These are phyloP conservation scores for Psilopsiagon aymara DNA, from an alignment of 2,113 vertebrate species.

Conservation along the genomic window DNA sequence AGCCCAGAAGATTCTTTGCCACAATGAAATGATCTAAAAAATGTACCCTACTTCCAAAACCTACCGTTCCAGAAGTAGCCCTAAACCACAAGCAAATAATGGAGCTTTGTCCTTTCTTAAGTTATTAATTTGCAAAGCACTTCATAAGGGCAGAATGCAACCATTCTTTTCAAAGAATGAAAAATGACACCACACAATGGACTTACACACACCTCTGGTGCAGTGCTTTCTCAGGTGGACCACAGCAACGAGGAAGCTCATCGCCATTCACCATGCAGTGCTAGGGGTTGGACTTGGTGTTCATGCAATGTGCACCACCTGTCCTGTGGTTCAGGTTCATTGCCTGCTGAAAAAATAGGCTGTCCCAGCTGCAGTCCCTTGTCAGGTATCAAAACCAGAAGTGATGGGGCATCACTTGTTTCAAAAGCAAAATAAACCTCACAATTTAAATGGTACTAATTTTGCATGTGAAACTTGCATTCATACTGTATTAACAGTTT, in stretches of 20 bases:
- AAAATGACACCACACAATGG: rapidly evolving
- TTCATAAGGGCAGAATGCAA: not conserved
- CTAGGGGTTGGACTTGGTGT: not conserved
- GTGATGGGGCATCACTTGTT: constrained; percentile 1
- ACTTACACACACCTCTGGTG: not conserved
- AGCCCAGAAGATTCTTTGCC: not conserved
- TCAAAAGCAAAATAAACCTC: constrained; percentile 67
- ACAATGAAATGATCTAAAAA: not conserved
- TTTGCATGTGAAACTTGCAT: constrained; percentile 68
- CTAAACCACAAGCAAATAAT: not conserved
- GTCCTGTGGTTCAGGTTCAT: not conserved
- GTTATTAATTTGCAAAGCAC: not conserved
- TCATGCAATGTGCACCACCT: not conserved
- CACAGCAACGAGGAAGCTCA: not conserved
- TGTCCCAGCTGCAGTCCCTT: constrained; percentile 35
- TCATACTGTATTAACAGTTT: constrained; percentile 73
- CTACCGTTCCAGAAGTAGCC: not conserved
- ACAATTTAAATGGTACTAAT: constrained; percentile 55
- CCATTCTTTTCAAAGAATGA: rapidly evolving
- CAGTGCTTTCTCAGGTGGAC: not conserved
- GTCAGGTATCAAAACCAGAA: constrained; percentile 48
- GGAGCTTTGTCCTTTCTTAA: not conserved
- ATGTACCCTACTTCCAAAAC: not conserved
- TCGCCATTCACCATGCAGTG: not conserved
- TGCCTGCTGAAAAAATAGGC: not conserved